These are phyloP conservation scores for Strix occidentalis DNA, from an alignment of 2,797 vertebrate genomes.

Conservation along the genomic window DNA sequence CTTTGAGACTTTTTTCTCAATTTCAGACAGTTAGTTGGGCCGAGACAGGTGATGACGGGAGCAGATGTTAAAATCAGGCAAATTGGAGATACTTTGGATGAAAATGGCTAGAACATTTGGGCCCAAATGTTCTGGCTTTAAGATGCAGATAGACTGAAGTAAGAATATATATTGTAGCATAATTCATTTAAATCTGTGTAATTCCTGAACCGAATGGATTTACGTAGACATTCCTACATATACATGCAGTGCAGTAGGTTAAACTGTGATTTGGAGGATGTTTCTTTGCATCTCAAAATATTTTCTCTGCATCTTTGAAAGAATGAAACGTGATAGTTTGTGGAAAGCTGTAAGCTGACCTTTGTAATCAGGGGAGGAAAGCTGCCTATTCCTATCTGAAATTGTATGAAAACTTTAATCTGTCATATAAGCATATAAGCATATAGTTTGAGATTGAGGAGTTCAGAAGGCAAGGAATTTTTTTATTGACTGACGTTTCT, in stretches of 20 bases:
- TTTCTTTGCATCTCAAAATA: constrained; percentile 9
- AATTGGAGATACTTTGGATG: neutral
- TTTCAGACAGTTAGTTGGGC: neutral
- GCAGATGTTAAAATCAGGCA: neutral
- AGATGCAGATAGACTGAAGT: neutral
- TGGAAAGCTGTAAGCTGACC: neutral
- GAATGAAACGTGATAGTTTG: neutral
- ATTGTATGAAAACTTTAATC: constrained; percentile 4
- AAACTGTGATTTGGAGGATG: neutral
- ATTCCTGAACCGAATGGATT: neutral
- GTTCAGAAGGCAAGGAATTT: neutral
- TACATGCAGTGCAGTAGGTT: neutral
- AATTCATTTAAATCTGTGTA: neutral
- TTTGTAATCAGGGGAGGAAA: neutral
- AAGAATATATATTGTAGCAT: neutral
- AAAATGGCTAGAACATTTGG: neutral
- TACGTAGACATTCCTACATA: neutral
- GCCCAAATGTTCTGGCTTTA: neutral
- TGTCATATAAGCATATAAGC: neutral
- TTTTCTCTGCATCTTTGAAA: constrained; percentile 15
- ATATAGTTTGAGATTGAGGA: constrained; percentile 21
- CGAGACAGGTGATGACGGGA: neutral
- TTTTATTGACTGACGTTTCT: constrained; percentile 36
- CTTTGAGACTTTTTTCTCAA: neutral
- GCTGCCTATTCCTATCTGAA: neutral